Evolutionary conservation across 2,113 vertebrate genomes (phyloP).

Genomic region (Notothenia coriiceps): DNA sequence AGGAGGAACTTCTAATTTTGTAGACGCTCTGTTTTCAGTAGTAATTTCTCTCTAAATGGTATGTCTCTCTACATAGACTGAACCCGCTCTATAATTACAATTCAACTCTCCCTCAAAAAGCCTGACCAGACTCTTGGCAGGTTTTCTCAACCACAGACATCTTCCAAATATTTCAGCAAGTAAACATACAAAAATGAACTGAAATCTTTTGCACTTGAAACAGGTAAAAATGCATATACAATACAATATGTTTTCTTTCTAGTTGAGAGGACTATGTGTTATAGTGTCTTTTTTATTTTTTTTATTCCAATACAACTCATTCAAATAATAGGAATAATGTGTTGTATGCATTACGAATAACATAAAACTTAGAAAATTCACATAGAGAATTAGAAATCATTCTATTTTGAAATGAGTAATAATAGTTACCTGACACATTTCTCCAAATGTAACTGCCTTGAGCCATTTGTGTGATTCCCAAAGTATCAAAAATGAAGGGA

Average conservation of each 20-base stretch:
- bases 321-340: not conserved
- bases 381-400: not conserved
- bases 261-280: not conserved
- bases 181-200: conserved; percentile 37
- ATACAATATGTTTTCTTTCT: not conserved
- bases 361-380: not conserved
- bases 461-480: conserved; percentile 48
- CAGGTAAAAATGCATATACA: conserved; percentile 1
- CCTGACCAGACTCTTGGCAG: conserved; percentile 67
- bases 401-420: conserved; percentile 3
- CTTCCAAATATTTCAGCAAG: conserved; percentile 52
- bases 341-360: not conserved
- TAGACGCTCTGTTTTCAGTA: conserved; percentile 60
- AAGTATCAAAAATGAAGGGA: not conserved
- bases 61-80: conserved; percentile 66
- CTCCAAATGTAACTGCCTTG: conserved; percentile 46
- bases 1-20: conserved; percentile 65
- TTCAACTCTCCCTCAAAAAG: conserved; percentile 67
- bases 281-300: not conserved
- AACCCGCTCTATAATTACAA: conserved; percentile 78
- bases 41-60: conserved; percentile 65
- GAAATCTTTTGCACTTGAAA: conserved; percentile 1
- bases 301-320: not conserved
- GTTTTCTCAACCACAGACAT: conserved; percentile 60
- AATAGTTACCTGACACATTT: conserved; percentile 69